A percentile compares a stretch with the other conserved stretches of the same genome.
Evolutionary conservation across 2,113 vertebrate genomes (phyloP).

Genomic region (Odontesthes bonariensis): DNA sequence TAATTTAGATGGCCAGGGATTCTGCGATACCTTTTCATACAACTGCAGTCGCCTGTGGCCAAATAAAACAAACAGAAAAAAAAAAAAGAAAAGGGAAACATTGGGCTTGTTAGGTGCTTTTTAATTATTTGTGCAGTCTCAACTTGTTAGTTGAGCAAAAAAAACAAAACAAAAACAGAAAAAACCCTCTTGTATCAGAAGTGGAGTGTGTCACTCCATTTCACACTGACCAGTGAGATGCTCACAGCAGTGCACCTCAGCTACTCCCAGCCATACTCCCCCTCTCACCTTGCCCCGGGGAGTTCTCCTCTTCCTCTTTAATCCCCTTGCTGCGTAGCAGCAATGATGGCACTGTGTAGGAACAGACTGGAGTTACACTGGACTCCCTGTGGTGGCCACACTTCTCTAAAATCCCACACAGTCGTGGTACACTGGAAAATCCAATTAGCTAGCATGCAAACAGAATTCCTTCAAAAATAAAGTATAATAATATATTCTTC

Average conservation of each 20-base stretch:
- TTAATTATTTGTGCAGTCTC: slow-evolving; percentile 14
- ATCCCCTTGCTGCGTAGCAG: slow-evolving; percentile 29
- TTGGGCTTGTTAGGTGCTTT: not conserved
- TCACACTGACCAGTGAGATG: slow-evolving; percentile 23
- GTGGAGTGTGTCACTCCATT: not conserved
- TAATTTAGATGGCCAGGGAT: not conserved
- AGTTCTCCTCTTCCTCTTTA: slow-evolving; percentile 38
- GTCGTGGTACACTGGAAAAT: slow-evolving; percentile 32
- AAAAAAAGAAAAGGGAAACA: too few relatives aligned
- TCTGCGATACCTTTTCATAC: not conserved
- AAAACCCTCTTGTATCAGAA: not conserved
- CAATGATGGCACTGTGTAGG: slow-evolving; percentile 49
- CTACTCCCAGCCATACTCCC: slow-evolving; percentile 6
- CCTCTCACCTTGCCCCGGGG: slow-evolving; percentile 16
- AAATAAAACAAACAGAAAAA: too few relatives aligned
- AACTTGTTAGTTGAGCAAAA: not conserved
- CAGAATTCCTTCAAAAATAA: too few relatives aligned
- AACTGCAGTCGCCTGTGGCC: too few relatives aligned
- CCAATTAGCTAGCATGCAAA: not conserved
- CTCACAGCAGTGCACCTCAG: slow-evolving; percentile 15
- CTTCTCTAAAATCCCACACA: slow-evolving; percentile 36
- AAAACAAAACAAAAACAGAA: not conserved
- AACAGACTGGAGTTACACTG: slow-evolving; percentile 52
- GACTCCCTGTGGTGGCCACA: slow-evolving; percentile 46
- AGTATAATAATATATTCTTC: too few relatives aligned